Base-by-base conservation (phyloP, 2,888 invertebrate species). In the Phania funesta region DNA sequence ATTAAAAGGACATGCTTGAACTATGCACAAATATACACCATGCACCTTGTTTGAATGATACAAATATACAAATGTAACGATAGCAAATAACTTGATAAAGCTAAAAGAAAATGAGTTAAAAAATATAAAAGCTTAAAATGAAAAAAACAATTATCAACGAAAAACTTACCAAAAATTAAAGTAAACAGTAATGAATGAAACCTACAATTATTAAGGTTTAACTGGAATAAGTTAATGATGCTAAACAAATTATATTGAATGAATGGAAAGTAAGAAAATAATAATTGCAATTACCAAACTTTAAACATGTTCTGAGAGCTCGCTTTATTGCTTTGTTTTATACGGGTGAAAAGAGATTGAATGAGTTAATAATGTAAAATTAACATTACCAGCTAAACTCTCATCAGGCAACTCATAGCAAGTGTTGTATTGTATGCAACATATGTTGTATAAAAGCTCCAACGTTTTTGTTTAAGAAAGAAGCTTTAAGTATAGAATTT, bases 151-250 rank as follows among this genome's bases (percentile, higher is more conserved):
- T 58, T 32, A 68, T 22, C 8, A 60, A 71, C 41, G 38, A 18
- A 65, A 71, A 65, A 79, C 78, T 79, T 79, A 79, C 78, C 78
- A 79, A 71, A 79, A 58, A 38, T 48, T 41, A 62, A 73, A 76
- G 41, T 60, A 60, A 56, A 58, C 18, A 48, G 50, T 32, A 71
- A 78, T 65, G 62, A 77, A 48, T 58, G 32, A 38, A 71, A 78
- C 54, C 71, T 78, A 70, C 77, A 70, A 46, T 46, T 62, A 46
- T 54, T 26, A 50, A 46, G 58, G 32, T 60, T 46, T 38, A 46
- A 77, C 77, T 77, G 70, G 20, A 58, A 38, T 68, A 70, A 50
- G 9, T 38, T 52, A 67, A 50, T 41, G n/a, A 64, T 48, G 8
- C 46, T 41, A 70, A 38, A 48, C 22, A 67, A 32, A 58, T 50